A percentile compares a stretch with the other conserved stretches of the same genome.
phyloP scores from a whole-genome alignment of 2,888 invertebrate species.

The Nomada fabriciana region DNA sequence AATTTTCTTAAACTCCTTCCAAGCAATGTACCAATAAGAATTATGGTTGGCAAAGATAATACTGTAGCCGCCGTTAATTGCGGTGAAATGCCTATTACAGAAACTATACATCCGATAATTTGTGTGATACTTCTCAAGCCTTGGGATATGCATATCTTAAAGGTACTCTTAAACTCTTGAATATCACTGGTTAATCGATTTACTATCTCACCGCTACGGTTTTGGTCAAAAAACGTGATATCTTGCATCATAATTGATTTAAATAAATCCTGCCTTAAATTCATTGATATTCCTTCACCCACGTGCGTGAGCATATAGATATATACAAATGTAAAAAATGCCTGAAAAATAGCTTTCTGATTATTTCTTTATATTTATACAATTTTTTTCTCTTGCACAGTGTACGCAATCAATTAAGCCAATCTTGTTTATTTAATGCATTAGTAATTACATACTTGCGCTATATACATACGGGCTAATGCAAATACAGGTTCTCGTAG shows the following conservation, averaged over 20 bases:
- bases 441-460: slow-evolving; percentile 87
- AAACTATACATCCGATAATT: slow-evolving; percentile 92
- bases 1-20: slow-evolving; percentile 91
- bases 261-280: slow-evolving; percentile 93
- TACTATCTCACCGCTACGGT: slow-evolving; percentile 96
- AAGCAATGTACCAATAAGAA: slow-evolving; percentile 93
- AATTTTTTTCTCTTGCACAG: not conserved
- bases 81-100: slow-evolving; percentile 94
- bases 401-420: not conserved
- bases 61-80: slow-evolving; percentile 94
- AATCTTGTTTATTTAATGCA: not conserved
- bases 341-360: slow-evolving; percentile 85
- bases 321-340: slow-evolving; percentile 94
- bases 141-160: slow-evolving; percentile 96
- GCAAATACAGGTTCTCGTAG: slow-evolving; percentile 89
- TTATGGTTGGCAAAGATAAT: slow-evolving; percentile 93
- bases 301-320: slow-evolving; percentile 94
- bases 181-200: slow-evolving; percentile 96
- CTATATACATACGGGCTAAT: slow-evolving; percentile 89
- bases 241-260: slow-evolving; percentile 93
- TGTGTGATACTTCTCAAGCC: slow-evolving; percentile 95
- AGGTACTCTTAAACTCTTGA: slow-evolving; percentile 98
- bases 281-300: slow-evolving; percentile 94
- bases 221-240: slow-evolving; percentile 95
- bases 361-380: slow-evolving; percentile 1